A percentile compares a stretch with the other conserved stretches of the same genome.
Evolutionary conservation across 2,888 invertebrate genomes (phyloP).

Genomic region (Palloptera scutellata): DNA sequence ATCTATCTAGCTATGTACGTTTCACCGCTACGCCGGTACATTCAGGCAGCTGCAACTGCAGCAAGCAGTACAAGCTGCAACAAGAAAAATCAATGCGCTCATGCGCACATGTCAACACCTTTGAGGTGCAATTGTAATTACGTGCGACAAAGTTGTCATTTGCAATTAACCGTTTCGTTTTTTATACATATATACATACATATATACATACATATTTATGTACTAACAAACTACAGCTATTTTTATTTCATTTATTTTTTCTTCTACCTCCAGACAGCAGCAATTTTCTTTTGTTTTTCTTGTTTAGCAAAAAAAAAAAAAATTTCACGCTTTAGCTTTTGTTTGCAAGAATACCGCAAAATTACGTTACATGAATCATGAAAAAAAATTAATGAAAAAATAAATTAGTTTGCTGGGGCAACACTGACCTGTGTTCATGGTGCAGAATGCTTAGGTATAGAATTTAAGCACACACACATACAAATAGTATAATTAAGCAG

Average conservation of each 20-base stretch:
- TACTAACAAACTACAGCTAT: background rate
- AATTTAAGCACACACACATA: no score
- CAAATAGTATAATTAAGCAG: no score
- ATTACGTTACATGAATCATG: background rate
- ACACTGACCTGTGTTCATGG: no score
- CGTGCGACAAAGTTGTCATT: slow-evolving; percentile 46
- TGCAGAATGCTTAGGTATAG: no score
- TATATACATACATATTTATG: background rate
- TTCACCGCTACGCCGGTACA: no score
- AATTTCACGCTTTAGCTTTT: background rate
- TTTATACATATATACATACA: slow-evolving; percentile 34
- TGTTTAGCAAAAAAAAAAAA: background rate
- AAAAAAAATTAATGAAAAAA: no score
- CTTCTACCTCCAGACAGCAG: no score
- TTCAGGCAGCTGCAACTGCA: no score
- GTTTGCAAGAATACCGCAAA: background rate
- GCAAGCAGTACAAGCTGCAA: background rate
- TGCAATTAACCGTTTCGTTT: slow-evolving; percentile 45
- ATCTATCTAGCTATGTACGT: no score
- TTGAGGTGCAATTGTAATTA: slow-evolving; percentile 43
- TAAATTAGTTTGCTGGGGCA: no score
- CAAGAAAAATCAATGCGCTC: background rate
- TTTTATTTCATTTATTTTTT: no score
- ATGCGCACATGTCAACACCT: slow-evolving; percentile 40
- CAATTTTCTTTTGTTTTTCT: background rate